Evolutionary conservation across 2,888 invertebrate genomes (phyloP), one percentile per base, ranked within the genome.

Genomic region (Pseudoips prasinana): DNA sequence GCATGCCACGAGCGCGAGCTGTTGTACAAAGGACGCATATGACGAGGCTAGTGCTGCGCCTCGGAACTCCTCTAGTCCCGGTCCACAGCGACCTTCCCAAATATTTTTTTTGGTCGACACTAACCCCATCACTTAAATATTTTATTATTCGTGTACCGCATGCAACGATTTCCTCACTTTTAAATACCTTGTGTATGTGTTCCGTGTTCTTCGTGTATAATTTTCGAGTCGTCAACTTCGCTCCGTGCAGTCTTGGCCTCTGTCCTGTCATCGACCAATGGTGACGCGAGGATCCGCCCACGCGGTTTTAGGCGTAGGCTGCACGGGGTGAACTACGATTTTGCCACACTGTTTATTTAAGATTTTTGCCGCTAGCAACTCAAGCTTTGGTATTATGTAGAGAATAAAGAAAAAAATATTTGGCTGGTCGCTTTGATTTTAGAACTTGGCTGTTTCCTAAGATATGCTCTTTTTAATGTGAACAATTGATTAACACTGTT

Each of bases 341-440:
- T 48, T 53, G 63, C 58, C 64, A 65, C 74, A 73, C 70, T 67
- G 46, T 73, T 74, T 69, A 63, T 73, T 75, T 69, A 66, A 59
- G 46, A 66, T 63, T 69, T 73, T 68, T 71, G 67, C 52, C 73
- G 81, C 82, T 82, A 76, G 82, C 76, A 79, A 75, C 73, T 75
- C 58, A 71, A 73, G 76, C 76, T 77, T 75, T 70, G 65, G 65
- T 72, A 68, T 64, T 64, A 39, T 52, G 73, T 75, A 76, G 74
- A 73, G 51, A 65, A 58, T 58, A 5, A 56, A 53, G 48, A 58
- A 58, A 58, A 70, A 70, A 79, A 83, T 79, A 79, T 82, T 80
- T 80, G 84, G 80, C 78, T 78, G 84, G 78, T 78, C 81, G 83
- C 82, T 84, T 81, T 65, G 58, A 58, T 68, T 47, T 69, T 81